Conservation (phyloP, 1,140 invertebrate species). For the Drosophila nannoptera region DNA sequence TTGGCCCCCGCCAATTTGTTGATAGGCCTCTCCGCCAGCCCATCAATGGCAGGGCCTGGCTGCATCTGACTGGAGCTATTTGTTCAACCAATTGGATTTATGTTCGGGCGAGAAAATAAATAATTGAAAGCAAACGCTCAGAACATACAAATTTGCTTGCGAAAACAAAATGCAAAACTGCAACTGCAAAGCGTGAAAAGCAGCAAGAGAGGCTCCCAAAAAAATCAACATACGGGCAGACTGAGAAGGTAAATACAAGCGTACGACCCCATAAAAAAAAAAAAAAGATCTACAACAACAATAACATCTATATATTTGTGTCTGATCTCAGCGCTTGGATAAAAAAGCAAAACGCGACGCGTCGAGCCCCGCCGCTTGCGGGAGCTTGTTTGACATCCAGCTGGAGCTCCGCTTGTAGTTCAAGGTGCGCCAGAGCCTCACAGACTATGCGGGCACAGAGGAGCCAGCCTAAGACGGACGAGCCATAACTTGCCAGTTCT, state of each 20-base stretch:
- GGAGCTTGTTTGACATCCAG: constrained; percentile 32
- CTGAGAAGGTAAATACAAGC: constrained; percentile 71
- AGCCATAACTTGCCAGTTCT: not conserved
- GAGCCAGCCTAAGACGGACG: not conserved
- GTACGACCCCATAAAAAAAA: constrained; percentile 34
- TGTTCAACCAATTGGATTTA: constrained; percentile 62
- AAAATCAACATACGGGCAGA: constrained; percentile 6
- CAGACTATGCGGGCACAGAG: constrained; percentile 45
- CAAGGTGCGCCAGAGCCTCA: constrained; percentile 52
- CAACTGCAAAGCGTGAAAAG: constrained; percentile 43
- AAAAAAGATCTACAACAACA: constrained; percentile 13
- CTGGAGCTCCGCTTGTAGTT: constrained; percentile 51
- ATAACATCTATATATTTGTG: constrained; percentile 20
- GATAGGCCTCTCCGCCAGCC: not conserved
- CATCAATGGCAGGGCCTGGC: not conserved
- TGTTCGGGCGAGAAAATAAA: constrained; percentile 38
- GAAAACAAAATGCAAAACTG: constrained; percentile 45
- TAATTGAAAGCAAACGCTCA: constrained; percentile 61
- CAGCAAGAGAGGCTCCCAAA: constrained; percentile 14
- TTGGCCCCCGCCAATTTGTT: too few relatives aligned
- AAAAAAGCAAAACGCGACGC: constrained; percentile 29
- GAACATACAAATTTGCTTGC: constrained; percentile 55
- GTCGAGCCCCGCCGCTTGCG: constrained; percentile 3
- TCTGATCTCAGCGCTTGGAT: constrained; percentile 64
- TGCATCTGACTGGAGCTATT: constrained; percentile 25